These are phyloP conservation scores for Macropis europaea DNA, from an alignment of 2,888 invertebrate species.

Conservation along the genomic window DNA sequence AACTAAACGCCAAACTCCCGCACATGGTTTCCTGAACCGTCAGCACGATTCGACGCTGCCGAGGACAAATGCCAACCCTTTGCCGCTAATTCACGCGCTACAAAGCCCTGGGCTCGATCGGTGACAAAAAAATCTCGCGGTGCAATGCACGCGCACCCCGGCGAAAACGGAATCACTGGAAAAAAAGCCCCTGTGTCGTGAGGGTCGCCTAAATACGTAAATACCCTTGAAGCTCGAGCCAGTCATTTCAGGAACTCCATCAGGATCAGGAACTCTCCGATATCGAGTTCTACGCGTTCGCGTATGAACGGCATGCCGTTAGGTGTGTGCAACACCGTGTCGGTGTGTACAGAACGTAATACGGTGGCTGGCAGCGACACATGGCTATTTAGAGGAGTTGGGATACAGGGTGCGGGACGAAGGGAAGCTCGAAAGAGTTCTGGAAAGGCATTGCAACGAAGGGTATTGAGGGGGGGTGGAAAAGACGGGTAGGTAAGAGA, in stretches of 20 bases:
- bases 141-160: background rate
- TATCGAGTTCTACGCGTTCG: background rate
- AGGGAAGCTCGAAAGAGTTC: constrained; percentile 31
- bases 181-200: constrained; percentile 1
- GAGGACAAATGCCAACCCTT: no score
- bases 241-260: constrained; percentile 6
- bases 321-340: background rate
- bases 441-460: no score
- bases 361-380: constrained; percentile 67
- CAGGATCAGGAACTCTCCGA: constrained; percentile 6
- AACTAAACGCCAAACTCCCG: no score
- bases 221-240: no score
- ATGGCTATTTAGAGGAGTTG: constrained; percentile 65
- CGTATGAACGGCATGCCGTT: constrained; percentile 5
- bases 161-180: no score
- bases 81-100: no score
- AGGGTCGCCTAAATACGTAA: constrained; percentile 28
- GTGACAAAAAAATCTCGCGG: no score
- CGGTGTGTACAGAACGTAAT: constrained; percentile 59
- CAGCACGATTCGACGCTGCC: no score
- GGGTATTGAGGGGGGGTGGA: constrained; percentile 17
- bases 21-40: no score
- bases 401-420: background rate
- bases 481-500: constrained; percentile 41
- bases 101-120: no score